These are phyloP conservation scores for Vombatus ursinus DNA, from an alignment of 2,113 vertebrate genomes.

Conservation along the genomic window DNA sequence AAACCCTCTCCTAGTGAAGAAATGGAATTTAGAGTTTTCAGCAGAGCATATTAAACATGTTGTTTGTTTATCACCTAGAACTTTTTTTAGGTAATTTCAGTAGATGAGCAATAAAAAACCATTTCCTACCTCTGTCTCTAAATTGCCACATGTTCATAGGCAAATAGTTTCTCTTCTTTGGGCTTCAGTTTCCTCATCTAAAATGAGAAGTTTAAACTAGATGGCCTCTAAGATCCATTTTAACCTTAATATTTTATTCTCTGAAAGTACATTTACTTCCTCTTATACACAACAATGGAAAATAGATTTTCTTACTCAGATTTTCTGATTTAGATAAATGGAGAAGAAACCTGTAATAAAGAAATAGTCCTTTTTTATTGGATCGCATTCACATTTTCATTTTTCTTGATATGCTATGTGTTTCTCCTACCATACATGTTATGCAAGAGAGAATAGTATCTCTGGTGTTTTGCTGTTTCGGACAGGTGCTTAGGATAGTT, in stretches of 20 bases:
- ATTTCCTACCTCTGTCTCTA: not conserved
- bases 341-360: slow-evolving; percentile 28
- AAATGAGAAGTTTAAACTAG: too few species aligned
- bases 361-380: slow-evolving; percentile 15
- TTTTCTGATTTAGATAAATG: not conserved
- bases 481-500: not conserved
- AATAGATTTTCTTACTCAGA: not conserved
- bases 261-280: slow-evolving; percentile 30
- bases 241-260: not conserved
- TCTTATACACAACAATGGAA: slow-evolving; percentile 43
- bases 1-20: not conserved
- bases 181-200: too few species aligned
- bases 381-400: slow-evolving; percentile 11
- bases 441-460: not conserved
- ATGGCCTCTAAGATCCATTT: not conserved
- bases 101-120: not conserved
- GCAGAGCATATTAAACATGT: too few species aligned
- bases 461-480: slow-evolving; percentile 3
- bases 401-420: slow-evolving; percentile 18
- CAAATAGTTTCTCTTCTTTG: not conserved
- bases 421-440: slow-evolving; percentile 1
- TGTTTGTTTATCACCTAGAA: too few species aligned
- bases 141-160: not conserved
- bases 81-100: not conserved
- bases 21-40: not conserved